A percentile compares a stretch with the other conserved stretches of the same genome.
Conservation (phyloP, 2,797 vertebrate species). For the Paedocypris micromegethes region DNA sequence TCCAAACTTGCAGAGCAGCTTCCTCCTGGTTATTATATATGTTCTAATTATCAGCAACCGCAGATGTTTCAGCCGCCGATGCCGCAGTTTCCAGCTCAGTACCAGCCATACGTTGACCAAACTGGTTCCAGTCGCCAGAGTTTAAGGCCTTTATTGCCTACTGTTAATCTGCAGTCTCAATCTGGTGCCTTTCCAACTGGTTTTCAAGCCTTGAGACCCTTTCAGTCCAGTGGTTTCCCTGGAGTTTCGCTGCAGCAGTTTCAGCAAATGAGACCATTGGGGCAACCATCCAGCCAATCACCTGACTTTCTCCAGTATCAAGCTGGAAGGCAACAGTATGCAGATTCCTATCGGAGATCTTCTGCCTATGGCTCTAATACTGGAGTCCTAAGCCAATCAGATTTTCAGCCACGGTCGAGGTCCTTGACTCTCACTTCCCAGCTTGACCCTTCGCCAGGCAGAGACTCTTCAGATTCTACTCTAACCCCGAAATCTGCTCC, state of each 20-base stretch:
- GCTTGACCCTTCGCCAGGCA: neutral
- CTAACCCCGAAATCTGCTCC: neutral
- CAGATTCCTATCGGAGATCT: neutral
- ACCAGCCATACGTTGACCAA: neutral
- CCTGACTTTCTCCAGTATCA: neutral
- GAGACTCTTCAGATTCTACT: neutral
- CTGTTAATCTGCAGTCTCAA: neutral
- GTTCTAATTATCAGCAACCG: neutral
- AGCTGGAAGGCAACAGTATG: neutral
- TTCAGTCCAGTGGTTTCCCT: neutral
- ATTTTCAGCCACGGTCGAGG: neutral
- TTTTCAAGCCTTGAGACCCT: neutral
- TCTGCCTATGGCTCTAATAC: neutral
- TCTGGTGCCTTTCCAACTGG: neutral
- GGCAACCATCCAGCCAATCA: neutral
- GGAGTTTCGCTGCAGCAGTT: neutral
- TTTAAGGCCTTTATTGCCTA: neutral
- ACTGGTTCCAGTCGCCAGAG: neutral
- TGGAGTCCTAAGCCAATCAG: neutral
- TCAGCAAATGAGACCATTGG: neutral
- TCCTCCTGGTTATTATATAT: constrained; percentile 24
- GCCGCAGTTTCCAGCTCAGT: neutral
- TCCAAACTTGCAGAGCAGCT: neutral
- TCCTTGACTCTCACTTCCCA: neutral
- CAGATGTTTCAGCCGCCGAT: neutral